A percentile compares a stretch with the other conserved stretches of the same genome.
Conservation (phyloP, 2,888 invertebrate genomes). For the Pyrocoelia pectoralis region DNA sequence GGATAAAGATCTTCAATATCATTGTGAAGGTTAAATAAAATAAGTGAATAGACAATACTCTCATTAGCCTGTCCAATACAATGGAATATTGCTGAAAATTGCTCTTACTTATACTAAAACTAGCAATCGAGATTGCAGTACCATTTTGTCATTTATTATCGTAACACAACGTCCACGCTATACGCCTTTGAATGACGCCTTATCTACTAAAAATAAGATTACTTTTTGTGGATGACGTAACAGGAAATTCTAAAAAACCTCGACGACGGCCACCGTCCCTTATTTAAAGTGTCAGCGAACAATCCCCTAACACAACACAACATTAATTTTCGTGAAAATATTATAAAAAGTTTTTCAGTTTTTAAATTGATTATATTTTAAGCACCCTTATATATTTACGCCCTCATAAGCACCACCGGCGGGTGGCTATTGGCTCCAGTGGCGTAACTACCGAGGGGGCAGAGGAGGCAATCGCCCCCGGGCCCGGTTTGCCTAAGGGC, state of each 20-base stretch:
- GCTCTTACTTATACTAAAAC: too few relatives aligned
- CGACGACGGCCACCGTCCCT: slow-evolving; percentile 43
- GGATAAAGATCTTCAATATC: too few relatives aligned
- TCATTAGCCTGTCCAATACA: too few relatives aligned
- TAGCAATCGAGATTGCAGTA: too few relatives aligned
- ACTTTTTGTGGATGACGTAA: slow-evolving; percentile 27
- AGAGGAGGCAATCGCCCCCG: too few relatives aligned
- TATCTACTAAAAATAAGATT: slow-evolving; percentile 20
- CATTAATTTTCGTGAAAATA: slow-evolving; percentile 25
- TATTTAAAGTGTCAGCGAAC: slow-evolving; percentile 32
- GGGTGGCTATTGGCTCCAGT: slow-evolving; percentile 53
- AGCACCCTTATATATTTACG: slow-evolving; percentile 13
- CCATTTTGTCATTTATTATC: slow-evolving; percentile 28
- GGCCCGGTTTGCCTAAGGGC: too few relatives aligned
- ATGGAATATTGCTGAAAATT: too few relatives aligned
- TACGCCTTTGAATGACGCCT: slow-evolving; percentile 19
- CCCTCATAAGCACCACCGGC: slow-evolving; percentile 27
- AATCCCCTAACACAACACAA: slow-evolving; percentile 3
- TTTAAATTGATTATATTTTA: slow-evolving; percentile 2
- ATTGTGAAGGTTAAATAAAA: too few relatives aligned
- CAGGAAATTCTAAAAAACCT: slow-evolving; percentile 36
- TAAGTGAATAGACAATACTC: too few relatives aligned
- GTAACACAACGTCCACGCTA: slow-evolving; percentile 17
- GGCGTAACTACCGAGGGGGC: too few relatives aligned
- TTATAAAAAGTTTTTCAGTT: slow-evolving; percentile 17